These are phyloP conservation scores for Athalia rosae DNA, from an alignment of 2,888 invertebrate genomes.

Conservation along the genomic window DNA sequence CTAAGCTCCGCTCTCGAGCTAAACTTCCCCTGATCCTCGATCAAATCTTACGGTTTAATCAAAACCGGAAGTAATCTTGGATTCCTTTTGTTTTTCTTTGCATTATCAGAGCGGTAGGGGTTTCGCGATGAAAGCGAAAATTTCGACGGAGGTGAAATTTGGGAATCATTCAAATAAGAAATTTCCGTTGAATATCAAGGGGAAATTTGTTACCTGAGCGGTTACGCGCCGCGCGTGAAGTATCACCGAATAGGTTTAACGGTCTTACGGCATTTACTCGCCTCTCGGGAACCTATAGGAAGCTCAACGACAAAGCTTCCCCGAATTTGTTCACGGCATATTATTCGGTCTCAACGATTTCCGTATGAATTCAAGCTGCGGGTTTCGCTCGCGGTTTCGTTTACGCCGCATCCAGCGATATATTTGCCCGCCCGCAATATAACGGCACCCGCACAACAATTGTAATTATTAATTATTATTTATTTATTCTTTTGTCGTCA, in stretches of 20 bases:
- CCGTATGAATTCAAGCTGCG: constrained; percentile 17
- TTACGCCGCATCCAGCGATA: constrained; percentile 1
- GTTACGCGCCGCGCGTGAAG: background rate
- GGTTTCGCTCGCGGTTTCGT: constrained; percentile 4
- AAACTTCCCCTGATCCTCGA: constrained; percentile 34
- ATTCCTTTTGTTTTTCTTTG: background rate
- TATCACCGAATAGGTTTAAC: constrained; percentile 15
- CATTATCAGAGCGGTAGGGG: background rate
- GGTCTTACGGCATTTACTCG: background rate
- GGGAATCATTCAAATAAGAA: background rate
- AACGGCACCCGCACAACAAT: too few relatives aligned
- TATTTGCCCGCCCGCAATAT: too few relatives aligned
- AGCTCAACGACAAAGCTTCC: constrained; percentile 14
- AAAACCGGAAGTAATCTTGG: constrained; percentile 15
- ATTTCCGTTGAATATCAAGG: constrained; percentile 15
- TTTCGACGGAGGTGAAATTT: too few relatives aligned
- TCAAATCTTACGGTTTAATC: constrained; percentile 32
- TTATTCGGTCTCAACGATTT: constrained; percentile 2
- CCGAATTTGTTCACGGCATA: constrained; percentile 19
- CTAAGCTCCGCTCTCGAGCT: constrained; percentile 39
- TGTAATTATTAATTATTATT: too few relatives aligned
- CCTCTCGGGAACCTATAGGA: background rate
- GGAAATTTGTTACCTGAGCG: constrained; percentile 5
- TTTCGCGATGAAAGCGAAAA: background rate
- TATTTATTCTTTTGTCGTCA: too few relatives aligned